Conservation (phyloP, 2,888 invertebrate genomes). For the Luperina nickerlii region DNA sequence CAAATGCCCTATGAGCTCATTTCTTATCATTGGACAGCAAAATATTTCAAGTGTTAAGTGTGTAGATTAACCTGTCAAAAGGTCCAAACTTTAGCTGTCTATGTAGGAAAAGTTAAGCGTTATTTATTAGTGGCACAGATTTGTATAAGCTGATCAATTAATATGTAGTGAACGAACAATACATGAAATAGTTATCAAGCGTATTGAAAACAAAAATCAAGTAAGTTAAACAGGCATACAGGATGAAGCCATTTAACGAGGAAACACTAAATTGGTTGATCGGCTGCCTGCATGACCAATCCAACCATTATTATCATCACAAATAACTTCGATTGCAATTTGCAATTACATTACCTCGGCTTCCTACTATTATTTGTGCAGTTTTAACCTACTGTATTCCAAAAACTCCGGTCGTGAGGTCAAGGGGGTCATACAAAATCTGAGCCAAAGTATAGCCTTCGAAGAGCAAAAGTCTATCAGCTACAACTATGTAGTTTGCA, state of each 20-base stretch:
- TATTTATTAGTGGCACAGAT: neutral
- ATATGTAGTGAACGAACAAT: neutral
- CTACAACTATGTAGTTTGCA: neutral
- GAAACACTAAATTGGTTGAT: constrained; percentile 34
- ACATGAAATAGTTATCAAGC: neutral
- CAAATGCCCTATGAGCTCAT: constrained; percentile 40
- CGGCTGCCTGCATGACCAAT: constrained; percentile 17
- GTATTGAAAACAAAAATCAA: constrained; percentile 8
- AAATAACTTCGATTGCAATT: constrained; percentile 45
- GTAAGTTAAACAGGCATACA: constrained; percentile 18
- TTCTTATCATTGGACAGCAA: constrained; percentile 6
- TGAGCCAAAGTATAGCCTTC: constrained; percentile 2
- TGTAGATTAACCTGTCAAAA: neutral
- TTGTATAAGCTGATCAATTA: neutral
- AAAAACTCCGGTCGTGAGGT: constrained; percentile 35
- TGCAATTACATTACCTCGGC: constrained; percentile 41
- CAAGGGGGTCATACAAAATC: constrained; percentile 23
- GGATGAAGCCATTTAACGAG: constrained; percentile 45
- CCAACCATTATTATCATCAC: constrained; percentile 44
- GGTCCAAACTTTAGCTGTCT: neutral
- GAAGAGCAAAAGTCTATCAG: neutral
- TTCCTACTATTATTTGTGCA: constrained; percentile 32
- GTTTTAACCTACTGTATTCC: constrained; percentile 24
- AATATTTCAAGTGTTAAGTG: neutral
- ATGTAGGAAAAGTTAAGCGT: neutral